phyloP scores from a whole-genome alignment of 2,888 invertebrate species.

The Aporophyla lueneburgensis region DNA sequence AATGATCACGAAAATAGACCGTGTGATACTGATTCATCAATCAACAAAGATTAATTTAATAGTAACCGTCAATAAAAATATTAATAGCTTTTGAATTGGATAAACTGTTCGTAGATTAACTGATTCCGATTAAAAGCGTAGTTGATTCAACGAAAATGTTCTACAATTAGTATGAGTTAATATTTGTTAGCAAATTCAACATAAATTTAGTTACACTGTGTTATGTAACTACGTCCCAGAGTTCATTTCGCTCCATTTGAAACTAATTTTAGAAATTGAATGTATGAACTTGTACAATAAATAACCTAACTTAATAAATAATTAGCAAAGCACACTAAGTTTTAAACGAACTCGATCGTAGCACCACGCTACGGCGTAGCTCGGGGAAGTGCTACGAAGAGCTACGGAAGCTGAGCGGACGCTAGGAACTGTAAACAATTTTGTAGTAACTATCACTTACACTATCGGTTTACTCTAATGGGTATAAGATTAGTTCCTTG shows the following conservation, averaged over 20 bases:
- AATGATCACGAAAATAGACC: not conserved
- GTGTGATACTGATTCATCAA: conserved; percentile 7
- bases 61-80: not conserved
- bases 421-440: conserved; percentile 46
- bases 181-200: conserved; percentile 32
- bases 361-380: conserved; percentile 59
- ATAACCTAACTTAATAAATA: conserved; percentile 65
- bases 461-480: conserved; percentile 10
- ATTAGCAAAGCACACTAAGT: conserved; percentile 60
- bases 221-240: conserved; percentile 29
- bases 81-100: conserved; percentile 3
- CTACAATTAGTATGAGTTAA: not conserved
- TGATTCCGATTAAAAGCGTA: not conserved
- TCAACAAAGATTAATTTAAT: conserved; percentile 20
- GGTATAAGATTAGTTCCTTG: not conserved
- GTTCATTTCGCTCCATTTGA: conserved; percentile 43
- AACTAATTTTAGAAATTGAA: conserved; percentile 64
- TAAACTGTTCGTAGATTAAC: conserved; percentile 4
- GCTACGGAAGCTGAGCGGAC: conserved; percentile 44
- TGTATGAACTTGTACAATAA: conserved; percentile 62
- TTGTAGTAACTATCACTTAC: conserved; percentile 41
- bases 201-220: conserved; percentile 24
- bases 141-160: conserved; percentile 14
- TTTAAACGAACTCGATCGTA: conserved; percentile 57
- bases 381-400: conserved; percentile 42